Evolutionary conservation across 1,140 invertebrate species (phyloP).

Genomic region (Sinonovacula constricta): DNA sequence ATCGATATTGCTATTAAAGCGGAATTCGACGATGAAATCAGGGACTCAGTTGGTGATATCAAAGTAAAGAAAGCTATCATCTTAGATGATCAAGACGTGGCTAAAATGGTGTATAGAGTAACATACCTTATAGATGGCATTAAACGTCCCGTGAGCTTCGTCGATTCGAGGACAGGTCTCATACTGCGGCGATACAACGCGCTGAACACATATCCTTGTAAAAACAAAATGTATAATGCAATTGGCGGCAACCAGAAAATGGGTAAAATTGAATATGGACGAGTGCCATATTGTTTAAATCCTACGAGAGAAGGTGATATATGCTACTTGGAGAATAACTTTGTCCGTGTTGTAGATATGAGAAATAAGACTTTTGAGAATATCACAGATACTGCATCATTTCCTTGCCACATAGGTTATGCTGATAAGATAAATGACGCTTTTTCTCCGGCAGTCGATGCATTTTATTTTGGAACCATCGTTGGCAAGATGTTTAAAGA

Average conservation of each 20-base stretch:
- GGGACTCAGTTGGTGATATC: too few relatives aligned
- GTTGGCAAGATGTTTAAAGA: constrained; percentile 62
- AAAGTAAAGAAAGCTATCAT: too few relatives aligned
- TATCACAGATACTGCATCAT: constrained; percentile 36
- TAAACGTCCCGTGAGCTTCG: constrained; percentile 50
- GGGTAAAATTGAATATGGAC: constrained; percentile 56
- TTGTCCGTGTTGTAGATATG: constrained; percentile 62
- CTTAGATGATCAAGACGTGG: constrained; percentile 1
- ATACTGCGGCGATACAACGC: constrained; percentile 44
- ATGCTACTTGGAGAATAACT: constrained; percentile 58
- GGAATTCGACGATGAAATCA: constrained; percentile 22
- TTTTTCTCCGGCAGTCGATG: constrained; percentile 61
- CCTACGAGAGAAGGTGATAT: constrained; percentile 23
- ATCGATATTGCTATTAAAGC: constrained; percentile 17
- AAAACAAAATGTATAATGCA: constrained; percentile 34
- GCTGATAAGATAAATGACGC: constrained; percentile 60
- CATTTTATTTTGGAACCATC: constrained; percentile 57
- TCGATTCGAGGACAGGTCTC: constrained; percentile 52
- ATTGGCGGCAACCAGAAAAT: constrained; percentile 59
- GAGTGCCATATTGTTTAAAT: constrained; percentile 46
- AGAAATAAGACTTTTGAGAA: constrained; percentile 9
- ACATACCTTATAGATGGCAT: constrained; percentile 38
- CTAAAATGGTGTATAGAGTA: constrained; percentile 36
- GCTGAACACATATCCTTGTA: constrained; percentile 43
- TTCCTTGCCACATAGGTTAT: constrained; percentile 39